Evolutionary conservation across 2,888 invertebrate genomes (phyloP).

Genomic region (Serrognathus titanus): DNA sequence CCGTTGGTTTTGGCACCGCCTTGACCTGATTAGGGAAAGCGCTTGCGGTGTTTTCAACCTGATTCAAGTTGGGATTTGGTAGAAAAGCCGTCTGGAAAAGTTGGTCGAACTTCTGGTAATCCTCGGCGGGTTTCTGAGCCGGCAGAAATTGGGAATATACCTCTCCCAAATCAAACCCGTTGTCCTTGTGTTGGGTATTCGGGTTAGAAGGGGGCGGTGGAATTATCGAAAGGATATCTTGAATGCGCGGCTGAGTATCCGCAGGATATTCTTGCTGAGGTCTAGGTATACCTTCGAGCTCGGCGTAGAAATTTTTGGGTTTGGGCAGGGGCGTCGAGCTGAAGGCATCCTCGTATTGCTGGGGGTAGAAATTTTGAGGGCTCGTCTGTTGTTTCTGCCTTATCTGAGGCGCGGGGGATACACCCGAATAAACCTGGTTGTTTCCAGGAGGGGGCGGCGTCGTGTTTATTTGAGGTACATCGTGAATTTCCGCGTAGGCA

Average conservation of each 20-base stretch:
- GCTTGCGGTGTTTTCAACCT: neutral
- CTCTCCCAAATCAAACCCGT: no score
- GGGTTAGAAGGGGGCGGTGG: neutral
- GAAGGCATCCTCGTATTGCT: neutral
- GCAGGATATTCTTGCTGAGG: no score
- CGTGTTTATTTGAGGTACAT: no score
- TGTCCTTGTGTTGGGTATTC: neutral
- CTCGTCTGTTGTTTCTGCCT: no score
- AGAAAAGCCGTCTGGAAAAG: conserved; percentile 10
- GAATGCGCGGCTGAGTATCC: no score
- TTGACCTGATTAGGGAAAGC: neutral
- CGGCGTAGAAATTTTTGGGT: no score
- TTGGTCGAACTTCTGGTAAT: conserved; percentile 6
- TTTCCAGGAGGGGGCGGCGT: no score
- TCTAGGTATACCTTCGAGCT: no score
- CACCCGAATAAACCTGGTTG: no score
- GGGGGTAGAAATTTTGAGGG: neutral
- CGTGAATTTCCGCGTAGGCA: no score
- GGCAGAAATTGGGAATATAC: conserved; percentile 2
- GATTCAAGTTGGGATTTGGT: conserved; percentile 6
- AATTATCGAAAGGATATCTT: conserved; percentile 6
- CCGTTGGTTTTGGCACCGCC: neutral
- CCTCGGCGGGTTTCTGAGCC: neutral
- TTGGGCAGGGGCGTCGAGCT: no score
- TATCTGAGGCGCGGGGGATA: no score